Base-by-base conservation (phyloP, 2,797 vertebrate species). In the Chelmon rostratus region DNA sequence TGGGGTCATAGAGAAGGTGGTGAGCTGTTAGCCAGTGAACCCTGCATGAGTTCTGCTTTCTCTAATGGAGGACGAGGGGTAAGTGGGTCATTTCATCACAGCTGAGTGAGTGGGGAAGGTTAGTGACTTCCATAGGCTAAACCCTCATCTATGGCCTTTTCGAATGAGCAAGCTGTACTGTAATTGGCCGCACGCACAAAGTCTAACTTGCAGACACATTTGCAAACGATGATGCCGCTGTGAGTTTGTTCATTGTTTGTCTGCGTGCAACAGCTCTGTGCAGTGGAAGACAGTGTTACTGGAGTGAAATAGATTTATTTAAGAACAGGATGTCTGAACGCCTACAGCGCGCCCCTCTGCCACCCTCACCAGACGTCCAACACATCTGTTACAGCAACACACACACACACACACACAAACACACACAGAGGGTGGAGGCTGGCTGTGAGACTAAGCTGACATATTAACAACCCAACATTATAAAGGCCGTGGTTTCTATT, bases 271-370 rank as follows among this genome's bases (percentile, higher is more conserved):
- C 83, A 77, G 69, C 68, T 76, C 76, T 49, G 58, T n/a, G 52
- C 52, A 23, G 59, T 7, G 25, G 49, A 74, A 72, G 58, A 53
- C 49, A 1, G n/a, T 28, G 53, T 58, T 76, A 76, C 49, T 82
- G 82, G 64, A 87, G 81, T 86, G 80, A 88, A 89, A 87, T 31
- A 80, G 75, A 88, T 83, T 85, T 80, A 87, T 89, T 90, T 87
- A 88, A 86, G 68, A 89, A 59, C 83, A 78, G 77, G 69, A 91
- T 78, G 88, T 83, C 25, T 83, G 72, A 85, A 46, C 0, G 86
- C 91, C 89, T 68, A 59, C 76, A 81, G 91, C 63, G 0, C n/a
- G 31, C 49, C 83, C 78, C 56, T 57, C 80, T 86, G 81, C 64
- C 49, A 5, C 76, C 78, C 76, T 81, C 68, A 79, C 58, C 85